These are phyloP conservation scores for Athetis lepigone DNA, from an alignment of 2,888 invertebrate species.

Conservation along the genomic window DNA sequence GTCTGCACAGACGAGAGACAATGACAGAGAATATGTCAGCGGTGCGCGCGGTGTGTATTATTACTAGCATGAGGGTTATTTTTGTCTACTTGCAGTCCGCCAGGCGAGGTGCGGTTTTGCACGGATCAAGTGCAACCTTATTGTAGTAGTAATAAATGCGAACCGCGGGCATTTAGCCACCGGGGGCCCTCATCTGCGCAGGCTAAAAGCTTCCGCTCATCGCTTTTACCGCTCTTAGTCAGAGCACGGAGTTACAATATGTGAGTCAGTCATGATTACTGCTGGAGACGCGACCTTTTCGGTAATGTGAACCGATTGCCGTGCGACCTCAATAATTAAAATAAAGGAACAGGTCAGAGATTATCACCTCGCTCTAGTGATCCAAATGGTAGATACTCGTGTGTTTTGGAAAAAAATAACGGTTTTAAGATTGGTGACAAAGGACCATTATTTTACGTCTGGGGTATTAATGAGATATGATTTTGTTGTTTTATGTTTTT, in stretches of 20 bases:
- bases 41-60: too few species aligned
- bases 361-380: slow-evolving; percentile 50
- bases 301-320: slow-evolving; percentile 62
- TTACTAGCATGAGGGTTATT: too few species aligned
- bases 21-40: too few species aligned
- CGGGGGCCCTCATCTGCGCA: too few species aligned
- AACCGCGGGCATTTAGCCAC: too few species aligned
- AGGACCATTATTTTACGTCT: neutral
- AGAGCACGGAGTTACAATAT: slow-evolving; percentile 56
- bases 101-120: too few species aligned
- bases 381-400: slow-evolving; percentile 1
- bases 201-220: slow-evolving; percentile 7
- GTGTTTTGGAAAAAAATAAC: neutral
- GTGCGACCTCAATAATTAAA: slow-evolving; percentile 57
- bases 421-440: neutral
- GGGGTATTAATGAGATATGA: neutral
- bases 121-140: too few species aligned
- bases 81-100: too few species aligned
- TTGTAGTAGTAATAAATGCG: too few species aligned
- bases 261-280: slow-evolving; percentile 74
- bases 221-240: slow-evolving; percentile 18
- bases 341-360: slow-evolving; percentile 44
- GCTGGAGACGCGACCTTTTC: slow-evolving; percentile 68
- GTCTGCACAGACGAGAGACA: too few species aligned
- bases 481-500: neutral